phyloP scores from a whole-genome alignment of 1,140 invertebrate genomes.

The Oedothorax gibbosus region DNA sequence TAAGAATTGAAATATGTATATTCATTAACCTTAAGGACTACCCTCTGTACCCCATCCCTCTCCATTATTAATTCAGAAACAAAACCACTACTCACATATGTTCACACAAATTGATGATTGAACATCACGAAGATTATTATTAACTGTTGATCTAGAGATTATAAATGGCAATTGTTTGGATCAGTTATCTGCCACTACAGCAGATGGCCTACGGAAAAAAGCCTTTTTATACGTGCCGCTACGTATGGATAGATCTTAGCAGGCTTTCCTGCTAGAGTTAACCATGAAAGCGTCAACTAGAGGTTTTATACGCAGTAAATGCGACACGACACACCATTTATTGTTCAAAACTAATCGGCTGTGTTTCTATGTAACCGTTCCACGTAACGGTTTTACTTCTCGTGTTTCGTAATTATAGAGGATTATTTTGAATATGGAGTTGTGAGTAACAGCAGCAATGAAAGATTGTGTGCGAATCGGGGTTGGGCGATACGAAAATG shows the following conservation, averaged over 20 bases:
- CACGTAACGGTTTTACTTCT: neutral
- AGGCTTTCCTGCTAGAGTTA: conserved; percentile 12
- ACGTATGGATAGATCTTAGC: conserved; percentile 6
- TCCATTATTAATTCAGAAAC: too few relatives aligned
- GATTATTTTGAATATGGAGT: neutral
- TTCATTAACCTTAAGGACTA: too few relatives aligned
- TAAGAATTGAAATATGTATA: too few relatives aligned
- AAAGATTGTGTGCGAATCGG: too few relatives aligned
- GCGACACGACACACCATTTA: conserved; percentile 21
- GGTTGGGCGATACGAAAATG: too few relatives aligned
- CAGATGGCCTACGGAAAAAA: conserved; percentile 33
- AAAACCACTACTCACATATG: too few relatives aligned
- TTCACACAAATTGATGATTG: too few relatives aligned
- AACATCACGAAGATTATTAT: too few relatives aligned
- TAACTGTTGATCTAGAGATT: too few relatives aligned
- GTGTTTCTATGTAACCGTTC: conserved; percentile 9
- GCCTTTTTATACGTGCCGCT: conserved; percentile 23
- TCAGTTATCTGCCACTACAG: conserved; percentile 19
- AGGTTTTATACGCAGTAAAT: conserved; percentile 39
- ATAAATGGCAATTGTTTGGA: conserved; percentile 1
- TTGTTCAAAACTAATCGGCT: conserved; percentile 24
- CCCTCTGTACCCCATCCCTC: too few relatives aligned
- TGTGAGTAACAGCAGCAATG: too few relatives aligned
- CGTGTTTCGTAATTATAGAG: neutral
- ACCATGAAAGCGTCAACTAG: conserved; percentile 46